phyloP scores from a whole-genome alignment of 2,113 vertebrate genomes.

The Dascyllus trimaculatus region DNA sequence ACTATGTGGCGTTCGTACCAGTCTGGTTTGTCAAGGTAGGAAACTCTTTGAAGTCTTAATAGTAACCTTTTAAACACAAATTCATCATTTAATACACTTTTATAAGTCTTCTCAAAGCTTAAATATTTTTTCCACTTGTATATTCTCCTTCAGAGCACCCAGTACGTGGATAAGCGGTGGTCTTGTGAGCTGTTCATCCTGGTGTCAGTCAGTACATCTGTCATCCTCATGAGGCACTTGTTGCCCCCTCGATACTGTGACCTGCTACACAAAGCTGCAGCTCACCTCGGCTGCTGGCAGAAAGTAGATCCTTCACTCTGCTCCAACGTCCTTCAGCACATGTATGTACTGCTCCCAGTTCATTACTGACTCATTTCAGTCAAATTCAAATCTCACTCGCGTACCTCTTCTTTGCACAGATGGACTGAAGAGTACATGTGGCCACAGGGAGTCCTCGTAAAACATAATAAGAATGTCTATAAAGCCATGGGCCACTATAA shows the following conservation, averaged over 20 bases:
- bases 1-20: slow-evolving; percentile 97
- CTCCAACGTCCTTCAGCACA: slow-evolving; percentile 97
- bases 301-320: slow-evolving; percentile 97
- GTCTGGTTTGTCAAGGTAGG: slow-evolving; percentile 99
- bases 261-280: slow-evolving; percentile 96
- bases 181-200: slow-evolving; percentile 98
- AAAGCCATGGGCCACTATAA: slow-evolving; percentile 99
- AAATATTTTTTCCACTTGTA: background rate
- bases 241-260: slow-evolving; percentile 96
- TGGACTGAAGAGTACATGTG: slow-evolving; percentile 99
- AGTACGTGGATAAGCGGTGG: slow-evolving; percentile 99
- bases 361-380: no score
- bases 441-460: slow-evolving; percentile 97
- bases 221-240: slow-evolving; percentile 96
- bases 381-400: background rate
- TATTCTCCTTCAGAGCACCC: slow-evolving; percentile 89
- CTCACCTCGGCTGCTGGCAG: slow-evolving; percentile 98
- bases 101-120: background rate
- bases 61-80: background rate
- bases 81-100: background rate
- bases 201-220: slow-evolving; percentile 94
- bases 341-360: slow-evolving; percentile 82
- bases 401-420: slow-evolving; percentile 76
- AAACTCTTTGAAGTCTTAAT: background rate
- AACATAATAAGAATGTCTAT: slow-evolving; percentile 99